Evolutionary conservation across 2,797 vertebrate species (phyloP).

Genomic region (Rhinatrema bivittatum): DNA sequence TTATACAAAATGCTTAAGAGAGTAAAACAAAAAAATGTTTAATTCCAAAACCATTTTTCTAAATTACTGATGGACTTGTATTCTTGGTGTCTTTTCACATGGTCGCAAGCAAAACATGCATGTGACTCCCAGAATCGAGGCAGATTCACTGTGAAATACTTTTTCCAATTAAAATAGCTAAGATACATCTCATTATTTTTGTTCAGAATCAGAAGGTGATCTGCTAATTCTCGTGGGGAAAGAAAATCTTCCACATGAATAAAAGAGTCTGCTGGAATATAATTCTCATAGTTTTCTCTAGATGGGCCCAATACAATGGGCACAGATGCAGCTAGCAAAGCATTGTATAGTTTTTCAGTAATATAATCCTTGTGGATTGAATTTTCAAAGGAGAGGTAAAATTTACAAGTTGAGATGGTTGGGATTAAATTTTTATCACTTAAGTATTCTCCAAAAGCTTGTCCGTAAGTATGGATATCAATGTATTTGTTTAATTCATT

Average conservation of each 20-base stretch:
- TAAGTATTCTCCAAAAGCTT: constrained; percentile 89
- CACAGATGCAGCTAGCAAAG: constrained; percentile 85
- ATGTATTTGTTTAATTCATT: constrained; percentile 93
- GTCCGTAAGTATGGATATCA: constrained; percentile 87
- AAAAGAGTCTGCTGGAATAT: constrained; percentile 89
- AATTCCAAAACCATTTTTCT: constrained; percentile 97
- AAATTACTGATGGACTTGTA: constrained; percentile 88
- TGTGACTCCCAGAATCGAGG: constrained; percentile 91
- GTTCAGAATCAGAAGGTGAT: constrained; percentile 87
- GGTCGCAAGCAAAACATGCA: constrained; percentile 91
- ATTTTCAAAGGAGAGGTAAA: constrained; percentile 96
- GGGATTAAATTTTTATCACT: constrained; percentile 87
- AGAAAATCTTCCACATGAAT: constrained; percentile 94
- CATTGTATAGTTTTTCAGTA: constrained; percentile 95
- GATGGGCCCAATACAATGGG: constrained; percentile 87
- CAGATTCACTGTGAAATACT: constrained; percentile 89
- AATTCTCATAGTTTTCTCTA: constrained; percentile 94
- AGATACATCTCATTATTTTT: constrained; percentile 90
- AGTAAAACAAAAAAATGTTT: constrained; percentile 27
- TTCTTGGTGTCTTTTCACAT: constrained; percentile 86
- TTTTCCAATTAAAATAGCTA: constrained; percentile 91
- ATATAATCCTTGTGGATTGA: constrained; percentile 97
- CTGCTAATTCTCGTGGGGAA: constrained; percentile 87
- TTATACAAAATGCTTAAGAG: constrained; percentile 28
- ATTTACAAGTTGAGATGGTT: constrained; percentile 89